These are phyloP conservation scores for Myodes glareolus DNA, from an alignment of 2,113 vertebrate species.

Conservation along the genomic window DNA sequence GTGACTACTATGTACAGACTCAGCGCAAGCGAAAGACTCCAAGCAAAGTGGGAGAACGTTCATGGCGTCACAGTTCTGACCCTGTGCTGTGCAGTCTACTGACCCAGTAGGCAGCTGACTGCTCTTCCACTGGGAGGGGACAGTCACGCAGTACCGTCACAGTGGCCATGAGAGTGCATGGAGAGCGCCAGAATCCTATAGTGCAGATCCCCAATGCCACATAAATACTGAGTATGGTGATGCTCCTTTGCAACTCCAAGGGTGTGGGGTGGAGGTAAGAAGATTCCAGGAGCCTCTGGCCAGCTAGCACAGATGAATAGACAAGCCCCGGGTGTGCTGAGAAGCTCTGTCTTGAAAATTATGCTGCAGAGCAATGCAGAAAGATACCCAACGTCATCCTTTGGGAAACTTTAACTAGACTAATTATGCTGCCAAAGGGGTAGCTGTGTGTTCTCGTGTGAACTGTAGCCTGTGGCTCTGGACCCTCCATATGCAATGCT, in stretches of 20 bases:
- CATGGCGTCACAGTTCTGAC: neutral
- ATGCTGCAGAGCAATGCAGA: neutral
- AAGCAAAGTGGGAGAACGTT: no score
- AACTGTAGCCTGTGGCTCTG: neutral
- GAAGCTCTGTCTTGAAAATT: neutral
- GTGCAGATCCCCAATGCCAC: neutral
- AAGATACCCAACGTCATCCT: neutral
- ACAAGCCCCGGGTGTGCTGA: neutral
- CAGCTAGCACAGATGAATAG: neutral
- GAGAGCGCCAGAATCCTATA: conserved; percentile 59
- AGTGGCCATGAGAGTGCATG: conserved; percentile 12
- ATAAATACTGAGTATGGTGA: neutral
- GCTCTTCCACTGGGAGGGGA: conserved; percentile 57
- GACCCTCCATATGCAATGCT: neutral
- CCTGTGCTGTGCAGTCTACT: neutral
- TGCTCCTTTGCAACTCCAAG: neutral
- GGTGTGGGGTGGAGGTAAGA: neutral
- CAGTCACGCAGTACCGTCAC: conserved; percentile 61
- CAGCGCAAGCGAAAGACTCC: neutral
- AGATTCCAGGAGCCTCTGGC: neutral
- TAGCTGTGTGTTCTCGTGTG: neutral
- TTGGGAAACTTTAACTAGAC: neutral
- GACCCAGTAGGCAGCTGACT: neutral
- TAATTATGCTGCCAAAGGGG: neutral
- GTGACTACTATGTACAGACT: neutral